Percentiles rank a stretch among this genome's conserved stretches.
phyloP scores from a whole-genome alignment of 2,888 invertebrate genomes.

The Lapara coniferarum region DNA sequence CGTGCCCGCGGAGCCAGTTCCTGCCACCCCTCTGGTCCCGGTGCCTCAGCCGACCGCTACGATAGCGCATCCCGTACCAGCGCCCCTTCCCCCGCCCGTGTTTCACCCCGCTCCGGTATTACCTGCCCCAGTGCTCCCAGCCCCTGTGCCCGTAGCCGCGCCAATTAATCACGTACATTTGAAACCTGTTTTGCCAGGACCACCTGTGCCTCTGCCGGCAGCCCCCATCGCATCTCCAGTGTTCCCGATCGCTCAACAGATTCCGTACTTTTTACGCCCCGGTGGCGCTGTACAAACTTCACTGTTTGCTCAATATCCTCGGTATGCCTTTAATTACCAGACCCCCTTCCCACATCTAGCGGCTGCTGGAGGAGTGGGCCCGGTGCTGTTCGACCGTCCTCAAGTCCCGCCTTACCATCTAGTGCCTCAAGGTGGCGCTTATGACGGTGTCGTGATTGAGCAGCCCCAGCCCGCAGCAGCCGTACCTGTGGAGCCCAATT shows the following conservation, averaged over 20 bases:
- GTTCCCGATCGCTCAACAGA: constrained; percentile 53
- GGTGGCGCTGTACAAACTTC: constrained; percentile 76
- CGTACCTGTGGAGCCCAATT: constrained; percentile 33
- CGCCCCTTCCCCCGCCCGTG: constrained; percentile 52
- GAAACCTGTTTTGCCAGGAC: constrained; percentile 54
- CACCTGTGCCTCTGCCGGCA: constrained; percentile 52
- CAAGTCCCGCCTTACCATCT: constrained; percentile 59
- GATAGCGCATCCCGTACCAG: constrained; percentile 59
- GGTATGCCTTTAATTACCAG: constrained; percentile 71
- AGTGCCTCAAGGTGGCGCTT: constrained; percentile 46
- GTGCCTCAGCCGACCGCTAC: constrained; percentile 54
- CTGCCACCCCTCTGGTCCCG: constrained; percentile 54
- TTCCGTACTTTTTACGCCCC: constrained; percentile 70
- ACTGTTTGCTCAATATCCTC: constrained; percentile 73
- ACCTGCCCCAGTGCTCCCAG: constrained; percentile 48
- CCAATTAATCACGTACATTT: constrained; percentile 56
- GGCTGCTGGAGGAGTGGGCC: constrained; percentile 44
- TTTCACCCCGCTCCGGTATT: constrained; percentile 44
- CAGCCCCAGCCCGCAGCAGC: constrained; percentile 48
- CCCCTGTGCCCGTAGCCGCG: constrained; percentile 51
- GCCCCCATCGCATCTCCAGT: constrained; percentile 52
- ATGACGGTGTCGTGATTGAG: constrained; percentile 51
- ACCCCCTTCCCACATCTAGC: constrained; percentile 53
- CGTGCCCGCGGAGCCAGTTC: constrained; percentile 50
- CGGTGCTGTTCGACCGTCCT: constrained; percentile 57